Evolutionary conservation across 2,797 vertebrate genomes (phyloP).

Genomic region (Spondyliosoma cantharus): DNA sequence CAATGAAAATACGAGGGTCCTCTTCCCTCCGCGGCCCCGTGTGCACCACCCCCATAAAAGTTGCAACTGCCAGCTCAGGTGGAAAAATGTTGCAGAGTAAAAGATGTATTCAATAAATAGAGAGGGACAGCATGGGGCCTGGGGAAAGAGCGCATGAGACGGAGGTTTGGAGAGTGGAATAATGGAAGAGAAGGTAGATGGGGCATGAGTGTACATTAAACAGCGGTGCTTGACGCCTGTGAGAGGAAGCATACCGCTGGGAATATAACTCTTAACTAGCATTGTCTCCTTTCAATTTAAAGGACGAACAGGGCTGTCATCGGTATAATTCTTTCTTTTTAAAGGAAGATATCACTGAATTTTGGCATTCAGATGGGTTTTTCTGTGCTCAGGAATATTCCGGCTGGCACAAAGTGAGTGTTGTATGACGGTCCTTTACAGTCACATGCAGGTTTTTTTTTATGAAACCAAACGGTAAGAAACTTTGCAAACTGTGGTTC

Average conservation of each 20-base stretch:
- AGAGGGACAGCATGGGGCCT: constrained; percentile 97
- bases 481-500: not conserved
- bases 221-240: constrained; percentile 93
- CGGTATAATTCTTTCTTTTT: constrained; percentile 81
- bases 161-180: constrained; percentile 94
- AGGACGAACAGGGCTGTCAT: constrained; percentile 84
- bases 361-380: constrained; percentile 40
- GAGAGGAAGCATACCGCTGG: constrained; percentile 92
- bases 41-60: constrained; percentile 90
- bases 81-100: constrained; percentile 97
- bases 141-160: constrained; percentile 95
- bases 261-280: constrained; percentile 98
- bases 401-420: constrained; percentile 9
- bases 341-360: constrained; percentile 53
- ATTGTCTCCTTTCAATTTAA: constrained; percentile 91
- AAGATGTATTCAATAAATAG: constrained; percentile 99
- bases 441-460: not conserved
- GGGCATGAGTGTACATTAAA: constrained; percentile 99
- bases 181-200: constrained; percentile 97
- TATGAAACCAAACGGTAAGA: not conserved
- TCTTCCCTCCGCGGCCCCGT: constrained; percentile 70
- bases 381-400: not conserved
- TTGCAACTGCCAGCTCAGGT: constrained; percentile 98
- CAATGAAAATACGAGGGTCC: constrained; percentile 77
- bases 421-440: not conserved